These are phyloP conservation scores for Germaria angustata DNA, from an alignment of 2,888 invertebrate genomes.

Conservation along the genomic window DNA sequence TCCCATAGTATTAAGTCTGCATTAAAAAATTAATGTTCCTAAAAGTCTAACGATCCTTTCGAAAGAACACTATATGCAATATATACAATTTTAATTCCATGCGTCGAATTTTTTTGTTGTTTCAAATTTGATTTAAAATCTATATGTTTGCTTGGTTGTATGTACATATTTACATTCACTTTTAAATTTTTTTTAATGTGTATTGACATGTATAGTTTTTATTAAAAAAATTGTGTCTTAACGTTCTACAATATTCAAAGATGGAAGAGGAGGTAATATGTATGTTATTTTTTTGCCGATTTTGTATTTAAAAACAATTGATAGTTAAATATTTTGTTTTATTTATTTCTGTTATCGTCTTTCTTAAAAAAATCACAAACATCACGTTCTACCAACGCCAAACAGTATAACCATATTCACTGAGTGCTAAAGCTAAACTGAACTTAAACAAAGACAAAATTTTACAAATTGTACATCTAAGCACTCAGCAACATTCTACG, in stretches of 20 bases:
- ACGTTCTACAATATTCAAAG: slow-evolving; percentile 45
- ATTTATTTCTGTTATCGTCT: neutral
- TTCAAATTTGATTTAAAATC: no score
- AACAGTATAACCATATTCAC: slow-evolving; percentile 10
- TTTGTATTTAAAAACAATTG: neutral
- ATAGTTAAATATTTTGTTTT: neutral
- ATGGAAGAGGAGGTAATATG: neutral
- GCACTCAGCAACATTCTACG: slow-evolving; percentile 21
- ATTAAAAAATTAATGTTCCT: no score
- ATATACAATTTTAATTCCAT: no score
- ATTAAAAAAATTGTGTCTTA: slow-evolving; percentile 3
- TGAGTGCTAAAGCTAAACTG: slow-evolving; percentile 29
- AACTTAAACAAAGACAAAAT: slow-evolving; percentile 12
- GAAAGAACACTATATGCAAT: no score
- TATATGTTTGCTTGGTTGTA: neutral
- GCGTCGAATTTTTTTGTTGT: no score
- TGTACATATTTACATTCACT: neutral
- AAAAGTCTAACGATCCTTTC: no score
- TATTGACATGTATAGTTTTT: neutral
- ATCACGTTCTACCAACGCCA: neutral
- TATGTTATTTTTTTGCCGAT: neutral
- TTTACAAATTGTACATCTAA: neutral
- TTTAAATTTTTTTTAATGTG: neutral
- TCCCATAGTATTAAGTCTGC: no score
- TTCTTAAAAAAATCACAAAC: no score